Evolutionary conservation across 2,888 invertebrate genomes (phyloP).

Genomic region (Agriopis marginaria): DNA sequence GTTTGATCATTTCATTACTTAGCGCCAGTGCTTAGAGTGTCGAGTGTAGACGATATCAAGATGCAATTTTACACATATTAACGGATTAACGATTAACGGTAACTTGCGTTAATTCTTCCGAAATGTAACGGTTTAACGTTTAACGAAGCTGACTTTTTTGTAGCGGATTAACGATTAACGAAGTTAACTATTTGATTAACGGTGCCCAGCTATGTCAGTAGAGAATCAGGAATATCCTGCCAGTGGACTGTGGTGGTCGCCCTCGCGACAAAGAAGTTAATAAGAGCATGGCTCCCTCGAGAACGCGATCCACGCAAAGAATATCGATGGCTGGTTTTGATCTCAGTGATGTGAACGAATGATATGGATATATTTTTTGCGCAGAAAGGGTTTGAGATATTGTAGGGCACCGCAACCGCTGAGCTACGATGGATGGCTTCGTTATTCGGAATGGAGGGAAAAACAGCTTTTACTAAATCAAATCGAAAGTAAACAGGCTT

Average conservation of each 20-base stretch:
- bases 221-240: not conserved
- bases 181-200: too few species aligned
- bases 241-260: not conserved
- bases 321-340: constrained; percentile 38
- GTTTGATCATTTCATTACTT: too few species aligned
- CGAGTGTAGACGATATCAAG: too few species aligned
- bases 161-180: too few species aligned
- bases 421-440: constrained; percentile 18
- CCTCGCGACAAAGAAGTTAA: constrained; percentile 24
- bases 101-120: too few species aligned
- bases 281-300: constrained; percentile 26
- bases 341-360: constrained; percentile 34
- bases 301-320: constrained; percentile 26
- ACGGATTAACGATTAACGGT: too few species aligned
- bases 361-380: constrained; percentile 36
- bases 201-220: too few species aligned
- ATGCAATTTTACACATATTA: too few species aligned
- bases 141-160: too few species aligned
- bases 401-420: constrained; percentile 8
- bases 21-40: too few species aligned
- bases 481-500: constrained; percentile 25
- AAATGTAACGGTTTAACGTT: too few species aligned
- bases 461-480: constrained; percentile 33
- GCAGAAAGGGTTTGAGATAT: constrained; percentile 32
- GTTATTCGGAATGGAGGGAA: constrained; percentile 22